Evolutionary conservation across 2,113 vertebrate genomes (phyloP), one percentile per base, ranked within the genome.

Genomic region (Takifugu bimaculatus): DNA sequence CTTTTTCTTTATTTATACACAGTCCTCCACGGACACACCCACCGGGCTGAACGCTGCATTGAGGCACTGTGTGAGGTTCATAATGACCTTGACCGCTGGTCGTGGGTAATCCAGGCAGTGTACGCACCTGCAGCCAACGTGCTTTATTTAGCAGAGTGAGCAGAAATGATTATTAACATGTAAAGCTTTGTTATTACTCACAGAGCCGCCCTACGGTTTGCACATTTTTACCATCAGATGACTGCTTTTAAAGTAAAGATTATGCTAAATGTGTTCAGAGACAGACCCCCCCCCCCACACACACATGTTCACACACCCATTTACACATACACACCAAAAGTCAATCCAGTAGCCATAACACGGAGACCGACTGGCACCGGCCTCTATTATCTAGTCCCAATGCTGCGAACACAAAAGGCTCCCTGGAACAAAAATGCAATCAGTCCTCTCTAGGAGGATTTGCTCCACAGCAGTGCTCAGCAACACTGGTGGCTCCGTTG

Each of bases 381-480:
- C 86, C 85, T 88, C 81, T 87, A 90, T 90, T 88, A 90, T 88
- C 88, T 85, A 81, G 84, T 88, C 83, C 82, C 81, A 83, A 82
- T 82, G 80, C 85, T 84, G 77, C 75, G 86, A 88, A 88, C 87
- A 90, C 87, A 90, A 90, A 90, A 90, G 85, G 85, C 87, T 83
- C 82, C 71, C 74, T 79, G 81, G 85, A 91, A 88, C 86, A 88
- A 88, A 89, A 90, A 90, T 90, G 76, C 85, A 88, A 90, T 85
- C 81, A 88, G 85, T 82, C 82, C 76, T 87, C 75, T 83, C 81
- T 81, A 57, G 86, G 85, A 90, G 89, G 87, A 89, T 90, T 88
- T 88, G 84, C 80, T 84, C 83, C 80, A 86, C 81, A 78, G 87
- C 79, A 84, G 85, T 84, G 70, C 84, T 87, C 86, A 79, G 89